Evolutionary conservation across 1,140 invertebrate species (phyloP).

Genomic region (Drosophila takahashii): DNA sequence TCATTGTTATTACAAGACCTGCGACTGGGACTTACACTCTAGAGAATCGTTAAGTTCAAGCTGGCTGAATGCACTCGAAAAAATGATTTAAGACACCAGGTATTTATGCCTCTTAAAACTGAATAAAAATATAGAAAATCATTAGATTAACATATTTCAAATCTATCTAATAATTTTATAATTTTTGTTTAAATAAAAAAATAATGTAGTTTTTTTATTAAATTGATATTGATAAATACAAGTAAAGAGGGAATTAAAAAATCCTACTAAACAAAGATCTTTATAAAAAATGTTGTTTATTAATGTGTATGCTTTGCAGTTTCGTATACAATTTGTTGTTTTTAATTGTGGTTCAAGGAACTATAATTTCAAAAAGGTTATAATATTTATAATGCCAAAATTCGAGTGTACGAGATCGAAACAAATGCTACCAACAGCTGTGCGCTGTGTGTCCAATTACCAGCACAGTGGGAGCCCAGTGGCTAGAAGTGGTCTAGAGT

Average conservation of each 20-base stretch:
- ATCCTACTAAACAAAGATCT: too few relatives aligned
- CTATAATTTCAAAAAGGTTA: not conserved
- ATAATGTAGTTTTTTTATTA: too few relatives aligned
- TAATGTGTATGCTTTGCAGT: too few relatives aligned
- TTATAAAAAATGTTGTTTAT: too few relatives aligned
- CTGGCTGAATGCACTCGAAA: constrained; percentile 3
- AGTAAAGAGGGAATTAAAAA: too few relatives aligned
- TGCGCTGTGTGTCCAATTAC: constrained; percentile 73
- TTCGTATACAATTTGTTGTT: not conserved
- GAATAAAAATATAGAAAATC: too few relatives aligned
- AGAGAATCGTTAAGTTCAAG: constrained; percentile 14
- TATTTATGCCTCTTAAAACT: not conserved
- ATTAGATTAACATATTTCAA: too few relatives aligned
- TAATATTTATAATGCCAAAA: not conserved
- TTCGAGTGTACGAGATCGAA: constrained; percentile 23
- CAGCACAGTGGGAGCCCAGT: constrained; percentile 72
- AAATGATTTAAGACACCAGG: too few relatives aligned
- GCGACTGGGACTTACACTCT: constrained; percentile 25
- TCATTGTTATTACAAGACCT: constrained; percentile 68
- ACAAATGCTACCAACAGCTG: constrained; percentile 56
- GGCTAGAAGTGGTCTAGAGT: constrained; percentile 29
- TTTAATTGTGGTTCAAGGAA: not conserved
- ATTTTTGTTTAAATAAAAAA: too few relatives aligned
- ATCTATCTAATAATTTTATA: too few relatives aligned
- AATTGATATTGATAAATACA: too few relatives aligned